Evolutionary conservation across 2,888 invertebrate species (phyloP).

Genomic region (Phanerotoma sp.): DNA sequence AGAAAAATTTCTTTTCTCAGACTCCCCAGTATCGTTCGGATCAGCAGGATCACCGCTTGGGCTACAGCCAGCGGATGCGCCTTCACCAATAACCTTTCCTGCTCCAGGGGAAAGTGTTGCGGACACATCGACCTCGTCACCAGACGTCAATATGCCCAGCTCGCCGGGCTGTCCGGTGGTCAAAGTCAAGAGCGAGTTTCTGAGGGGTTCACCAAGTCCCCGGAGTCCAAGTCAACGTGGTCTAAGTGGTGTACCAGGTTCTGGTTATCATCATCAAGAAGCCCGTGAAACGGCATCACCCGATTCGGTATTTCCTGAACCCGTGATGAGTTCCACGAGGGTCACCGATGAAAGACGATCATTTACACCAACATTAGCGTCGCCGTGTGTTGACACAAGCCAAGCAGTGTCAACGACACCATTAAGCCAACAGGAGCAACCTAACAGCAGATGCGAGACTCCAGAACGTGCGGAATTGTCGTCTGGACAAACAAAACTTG

Average conservation of each 20-base stretch:
- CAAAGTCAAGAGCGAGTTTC: conserved; percentile 55
- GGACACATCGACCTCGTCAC: conserved; percentile 90
- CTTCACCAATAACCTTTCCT: conserved; percentile 56
- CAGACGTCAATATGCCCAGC: conserved; percentile 83
- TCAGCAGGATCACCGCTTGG: conserved; percentile 56
- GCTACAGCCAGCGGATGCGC: conserved; percentile 54
- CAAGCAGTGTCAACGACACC: conserved; percentile 52
- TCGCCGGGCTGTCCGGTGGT: conserved; percentile 65
- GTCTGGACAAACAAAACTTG: conserved; percentile 54
- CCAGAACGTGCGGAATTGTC: conserved; percentile 47
- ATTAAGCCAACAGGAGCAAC: conserved; percentile 46
- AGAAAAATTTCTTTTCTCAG: conserved; percentile 44
- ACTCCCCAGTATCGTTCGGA: conserved; percentile 57
- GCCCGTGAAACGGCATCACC: conserved; percentile 55
- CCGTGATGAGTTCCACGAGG: conserved; percentile 49
- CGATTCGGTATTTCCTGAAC: conserved; percentile 65
- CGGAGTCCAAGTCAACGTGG: conserved; percentile 58
- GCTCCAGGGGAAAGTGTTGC: conserved; percentile 85
- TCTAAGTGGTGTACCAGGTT: conserved; percentile 49
- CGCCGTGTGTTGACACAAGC: conserved; percentile 58
- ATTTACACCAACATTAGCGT: conserved; percentile 50
- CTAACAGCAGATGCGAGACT: conserved; percentile 44
- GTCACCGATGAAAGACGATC: conserved; percentile 43
- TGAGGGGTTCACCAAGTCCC: conserved; percentile 63
- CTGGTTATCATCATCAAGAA: conserved; percentile 43